Evolutionary conservation across 2,888 invertebrate species (phyloP).

Genomic region (Nephrocerus scutellatus): DNA sequence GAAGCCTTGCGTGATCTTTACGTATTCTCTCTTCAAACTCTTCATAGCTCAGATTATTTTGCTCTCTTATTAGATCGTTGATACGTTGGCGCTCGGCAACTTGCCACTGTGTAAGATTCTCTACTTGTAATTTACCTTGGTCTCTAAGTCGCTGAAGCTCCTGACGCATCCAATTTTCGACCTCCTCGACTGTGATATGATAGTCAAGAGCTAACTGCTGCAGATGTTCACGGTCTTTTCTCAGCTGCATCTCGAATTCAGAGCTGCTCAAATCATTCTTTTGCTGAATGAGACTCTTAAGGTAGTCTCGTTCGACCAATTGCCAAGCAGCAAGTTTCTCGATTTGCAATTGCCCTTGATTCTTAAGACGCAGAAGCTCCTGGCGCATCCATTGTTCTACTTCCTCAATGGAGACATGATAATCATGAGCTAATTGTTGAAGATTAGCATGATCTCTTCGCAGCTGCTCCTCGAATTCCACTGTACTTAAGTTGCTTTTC

Average conservation of each 20-base stretch:
- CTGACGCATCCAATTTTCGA: conserved; percentile 39
- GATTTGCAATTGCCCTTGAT: conserved; percentile 31
- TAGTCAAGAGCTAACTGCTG: conserved; percentile 36
- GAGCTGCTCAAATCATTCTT: conserved; percentile 37
- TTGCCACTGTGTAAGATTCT: conserved; percentile 41
- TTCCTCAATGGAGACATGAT: conserved; percentile 37
- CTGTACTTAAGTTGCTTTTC: conserved; percentile 35
- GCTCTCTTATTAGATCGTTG: conserved; percentile 33
- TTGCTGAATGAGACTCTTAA: conserved; percentile 35
- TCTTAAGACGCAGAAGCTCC: conserved; percentile 35
- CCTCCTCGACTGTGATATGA: conserved; percentile 37
- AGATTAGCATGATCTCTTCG: conserved; percentile 38
- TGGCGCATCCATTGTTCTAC: conserved; percentile 42
- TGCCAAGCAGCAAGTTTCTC: conserved; percentile 38
- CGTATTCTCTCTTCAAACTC: conserved; percentile 35
- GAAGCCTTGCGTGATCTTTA: conserved; percentile 33
- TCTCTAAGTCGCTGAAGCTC: conserved; percentile 38
- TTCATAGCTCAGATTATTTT: conserved; percentile 31
- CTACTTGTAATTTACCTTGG: conserved; percentile 36
- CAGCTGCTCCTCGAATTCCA: conserved; percentile 37
- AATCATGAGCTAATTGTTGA: conserved; percentile 37
- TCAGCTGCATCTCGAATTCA: conserved; percentile 37
- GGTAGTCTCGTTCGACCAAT: conserved; percentile 31
- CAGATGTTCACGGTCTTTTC: conserved; percentile 33
- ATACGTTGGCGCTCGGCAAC: conserved; percentile 33